A percentile compares a stretch with the other conserved stretches of the same genome.
These are phyloP conservation scores for Salvelinus namaycush DNA, from an alignment of 2,113 vertebrate genomes.

Conservation along the genomic window DNA sequence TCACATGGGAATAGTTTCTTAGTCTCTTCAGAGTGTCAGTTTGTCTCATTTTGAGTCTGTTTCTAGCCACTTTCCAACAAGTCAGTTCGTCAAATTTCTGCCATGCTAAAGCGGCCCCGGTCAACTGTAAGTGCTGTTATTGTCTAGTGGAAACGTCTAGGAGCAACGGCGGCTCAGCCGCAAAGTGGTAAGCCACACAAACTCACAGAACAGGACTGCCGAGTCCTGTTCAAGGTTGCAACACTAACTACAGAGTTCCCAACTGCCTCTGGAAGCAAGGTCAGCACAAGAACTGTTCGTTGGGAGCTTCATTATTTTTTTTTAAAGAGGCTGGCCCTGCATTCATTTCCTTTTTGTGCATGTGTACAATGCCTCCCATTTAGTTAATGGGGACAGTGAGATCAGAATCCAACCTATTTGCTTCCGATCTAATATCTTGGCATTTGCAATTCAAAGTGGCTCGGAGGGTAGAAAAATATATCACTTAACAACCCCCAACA, in stretches of 20 bases:
- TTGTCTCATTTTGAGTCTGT: slow-evolving; percentile 31
- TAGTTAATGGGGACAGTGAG: slow-evolving; percentile 58
- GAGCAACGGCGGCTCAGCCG: too few species aligned
- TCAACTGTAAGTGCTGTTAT: too few species aligned
- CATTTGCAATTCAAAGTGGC: slow-evolving; percentile 46
- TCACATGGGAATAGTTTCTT: neutral
- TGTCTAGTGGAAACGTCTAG: too few species aligned
- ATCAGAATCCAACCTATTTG: slow-evolving; percentile 33
- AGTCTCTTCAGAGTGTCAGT: slow-evolving; percentile 13
- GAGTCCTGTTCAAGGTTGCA: too few species aligned
- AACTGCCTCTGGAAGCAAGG: too few species aligned
- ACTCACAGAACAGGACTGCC: too few species aligned
- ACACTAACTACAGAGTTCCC: too few species aligned
- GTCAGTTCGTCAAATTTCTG: too few species aligned
- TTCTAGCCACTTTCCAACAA: slow-evolving; percentile 9
- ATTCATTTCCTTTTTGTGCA: neutral
- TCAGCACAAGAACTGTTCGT: too few species aligned
- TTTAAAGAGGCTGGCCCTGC: slow-evolving; percentile 31
- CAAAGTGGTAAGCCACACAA: too few species aligned
- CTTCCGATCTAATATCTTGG: slow-evolving; percentile 43
- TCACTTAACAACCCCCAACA: slow-evolving; percentile 45
- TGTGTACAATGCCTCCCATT: slow-evolving; percentile 55
- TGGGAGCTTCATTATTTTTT: too few species aligned
- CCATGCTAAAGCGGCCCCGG: too few species aligned
- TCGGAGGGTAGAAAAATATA: slow-evolving; percentile 7